Base-by-base conservation (phyloP, 2,888 invertebrate species). In the Frankliniella intonsa region DNA sequence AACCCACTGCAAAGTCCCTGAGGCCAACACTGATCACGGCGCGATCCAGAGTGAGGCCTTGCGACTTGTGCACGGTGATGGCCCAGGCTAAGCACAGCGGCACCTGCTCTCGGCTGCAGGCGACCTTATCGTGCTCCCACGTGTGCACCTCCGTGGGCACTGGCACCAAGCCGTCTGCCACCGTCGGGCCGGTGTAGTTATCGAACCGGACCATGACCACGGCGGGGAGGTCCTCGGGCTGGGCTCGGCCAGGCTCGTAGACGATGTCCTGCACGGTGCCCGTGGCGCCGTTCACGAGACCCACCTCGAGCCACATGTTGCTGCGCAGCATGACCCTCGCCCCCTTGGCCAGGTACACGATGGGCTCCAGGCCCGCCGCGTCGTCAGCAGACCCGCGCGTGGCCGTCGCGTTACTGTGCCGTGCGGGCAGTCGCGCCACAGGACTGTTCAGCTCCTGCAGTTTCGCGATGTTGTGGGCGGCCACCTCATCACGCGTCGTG, bases 211-310 rank as follows among this genome's bases (percentile, higher is more conserved):
- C 62, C 62, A 65, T 65, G 14, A 65, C 62, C 14, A 65, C 62
- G 19, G 62, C 62, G 11, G 62, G 62, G 5, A 19, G 62, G 62
- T 65, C 62, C 14, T 65, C 62, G 62, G 62, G 62, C 11, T 10
- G 62, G 62, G 11, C 19, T 19, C 19, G 10, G 19, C 19, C 19
- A 19, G 19, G 65, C 19, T 2, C 19, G 65, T 65, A 65, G 19
- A 65, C n/a, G 17, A 65, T 65, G 65, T 65, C 65, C n/a, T n/a
- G 19, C 19, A 65, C 65, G n/a, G 65, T 65, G 65, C 65, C 65
- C n/a, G n/a, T 17, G 3, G 65, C 65, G 65, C 65, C 65, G 65
- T 65, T 65, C 19, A 65, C 65, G 19, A 65, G 65, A 2, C 65
- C 65, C 65, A 19, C n/a, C 65, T 65, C n/a, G 9, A n/a, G 17